phyloP scores from a whole-genome alignment of 2,888 invertebrate species.

The Tiliacea citrago region DNA sequence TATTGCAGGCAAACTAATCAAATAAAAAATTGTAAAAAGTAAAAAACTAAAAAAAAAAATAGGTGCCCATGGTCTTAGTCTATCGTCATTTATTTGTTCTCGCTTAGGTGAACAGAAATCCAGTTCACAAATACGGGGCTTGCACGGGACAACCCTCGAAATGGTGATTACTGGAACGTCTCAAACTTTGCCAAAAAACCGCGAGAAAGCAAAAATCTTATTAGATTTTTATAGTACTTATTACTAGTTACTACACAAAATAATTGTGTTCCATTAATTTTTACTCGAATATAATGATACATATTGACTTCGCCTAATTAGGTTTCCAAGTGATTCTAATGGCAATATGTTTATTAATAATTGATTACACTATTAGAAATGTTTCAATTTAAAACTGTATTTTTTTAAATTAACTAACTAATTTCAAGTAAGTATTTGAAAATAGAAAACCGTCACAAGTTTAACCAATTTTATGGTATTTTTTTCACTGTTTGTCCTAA shows the following conservation, averaged over 20 bases:
- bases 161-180: no score
- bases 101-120: no score
- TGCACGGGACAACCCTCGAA: no score
- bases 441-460: neutral
- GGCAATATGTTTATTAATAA: conserved; percentile 25
- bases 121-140: no score
- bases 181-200: no score
- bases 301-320: conserved; percentile 5
- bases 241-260: neutral
- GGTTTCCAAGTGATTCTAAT: conserved; percentile 9
- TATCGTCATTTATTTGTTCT: no score
- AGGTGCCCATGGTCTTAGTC: no score
- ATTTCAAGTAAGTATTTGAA: neutral
- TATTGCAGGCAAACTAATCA: no score
- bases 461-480: neutral
- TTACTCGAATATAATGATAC: conserved; percentile 14
- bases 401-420: neutral
- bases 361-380: conserved; percentile 24
- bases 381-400: conserved; percentile 20
- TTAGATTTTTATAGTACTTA: conserved; percentile 19
- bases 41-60: no score
- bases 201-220: neutral
- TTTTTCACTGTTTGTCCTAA: neutral
- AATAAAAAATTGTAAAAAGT: no score
- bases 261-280: conserved; percentile 11